A percentile compares a stretch with the other conserved stretches of the same genome.
These are phyloP conservation scores for Tuberolachnus salignus DNA, from an alignment of 2,888 invertebrate genomes.

Conservation along the genomic window DNA sequence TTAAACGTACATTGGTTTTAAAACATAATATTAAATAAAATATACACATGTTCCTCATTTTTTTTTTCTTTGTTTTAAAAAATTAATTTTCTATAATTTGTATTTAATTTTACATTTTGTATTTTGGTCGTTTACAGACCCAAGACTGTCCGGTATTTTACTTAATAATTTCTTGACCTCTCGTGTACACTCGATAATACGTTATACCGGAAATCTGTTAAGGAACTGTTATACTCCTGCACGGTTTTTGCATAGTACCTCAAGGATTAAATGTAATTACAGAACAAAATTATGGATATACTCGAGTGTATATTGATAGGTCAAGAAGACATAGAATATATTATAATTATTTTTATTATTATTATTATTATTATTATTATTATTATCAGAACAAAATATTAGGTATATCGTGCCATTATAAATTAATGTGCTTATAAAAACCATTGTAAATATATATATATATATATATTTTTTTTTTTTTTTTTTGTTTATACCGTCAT, in stretches of 20 bases:
- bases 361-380: not conserved
- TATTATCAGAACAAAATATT: constrained; percentile 44
- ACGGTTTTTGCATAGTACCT: constrained; percentile 9
- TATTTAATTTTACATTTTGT: constrained; percentile 38
- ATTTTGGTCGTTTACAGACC: constrained; percentile 37
- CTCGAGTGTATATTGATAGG: constrained; percentile 44
- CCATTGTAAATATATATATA: constrained; percentile 50
- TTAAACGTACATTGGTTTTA: constrained; percentile 6
- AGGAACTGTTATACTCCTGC: not conserved
- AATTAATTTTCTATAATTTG: constrained; percentile 32
- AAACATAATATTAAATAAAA: constrained; percentile 14
- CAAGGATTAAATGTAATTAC: constrained; percentile 15
- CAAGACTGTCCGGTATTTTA: constrained; percentile 53
- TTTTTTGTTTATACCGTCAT: constrained; percentile 37
- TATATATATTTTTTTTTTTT: constrained; percentile 41
- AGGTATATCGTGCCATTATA: constrained; percentile 50
- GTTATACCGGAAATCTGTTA: not conserved
- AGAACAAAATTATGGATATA: not conserved
- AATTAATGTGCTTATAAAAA: constrained; percentile 49
- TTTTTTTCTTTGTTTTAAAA: constrained; percentile 33
- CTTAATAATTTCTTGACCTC: constrained; percentile 41
- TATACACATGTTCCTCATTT: constrained; percentile 39
- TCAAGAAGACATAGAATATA: constrained; percentile 40
- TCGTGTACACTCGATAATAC: constrained; percentile 33
- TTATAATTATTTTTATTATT: too few species aligned